phyloP scores from a whole-genome alignment of 2,888 invertebrate genomes.

The Euplagia quadripunctaria region DNA sequence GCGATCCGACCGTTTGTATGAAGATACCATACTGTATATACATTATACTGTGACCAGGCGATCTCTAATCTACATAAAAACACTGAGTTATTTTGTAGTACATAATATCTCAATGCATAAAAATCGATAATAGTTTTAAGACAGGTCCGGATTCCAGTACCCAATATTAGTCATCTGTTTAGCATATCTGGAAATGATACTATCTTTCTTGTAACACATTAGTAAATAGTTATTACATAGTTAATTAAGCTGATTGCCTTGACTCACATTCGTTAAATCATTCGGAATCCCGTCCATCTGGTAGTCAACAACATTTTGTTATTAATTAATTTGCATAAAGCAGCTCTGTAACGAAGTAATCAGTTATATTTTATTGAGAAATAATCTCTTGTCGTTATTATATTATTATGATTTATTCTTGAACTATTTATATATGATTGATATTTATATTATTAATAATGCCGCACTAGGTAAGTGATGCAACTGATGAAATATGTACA shows the following conservation, averaged over 20 bases:
- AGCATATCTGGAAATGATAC: too few relatives aligned
- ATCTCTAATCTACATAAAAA: too few relatives aligned
- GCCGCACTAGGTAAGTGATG: too few relatives aligned
- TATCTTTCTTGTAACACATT: not conserved
- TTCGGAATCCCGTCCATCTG: slow-evolving; percentile 6
- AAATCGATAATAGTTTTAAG: not conserved
- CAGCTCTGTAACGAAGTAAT: slow-evolving; percentile 1
- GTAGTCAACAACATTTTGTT: slow-evolving; percentile 7
- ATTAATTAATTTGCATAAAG: slow-evolving; percentile 12
- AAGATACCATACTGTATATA: too few relatives aligned
- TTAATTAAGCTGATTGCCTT: slow-evolving; percentile 2
- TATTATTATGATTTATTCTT: not conserved
- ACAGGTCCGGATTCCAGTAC: not conserved
- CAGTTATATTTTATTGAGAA: slow-evolving; percentile 11
- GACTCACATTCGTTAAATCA: slow-evolving; percentile 3
- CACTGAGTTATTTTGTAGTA: too few relatives aligned
- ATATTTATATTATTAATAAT: too few relatives aligned
- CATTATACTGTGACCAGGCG: too few relatives aligned
- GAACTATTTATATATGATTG: not conserved
- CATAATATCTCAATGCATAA: too few relatives aligned
- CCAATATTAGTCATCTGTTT: not conserved
- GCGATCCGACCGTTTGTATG: too few relatives aligned
- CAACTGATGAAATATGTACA: too few relatives aligned
- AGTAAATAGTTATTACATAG: not conserved
- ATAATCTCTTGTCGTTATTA: slow-evolving; percentile 13